Evolutionary conservation across 2,888 invertebrate species (phyloP), one percentile per base, ranked within the genome.

Genomic region (Penaeus monodon): DNA sequence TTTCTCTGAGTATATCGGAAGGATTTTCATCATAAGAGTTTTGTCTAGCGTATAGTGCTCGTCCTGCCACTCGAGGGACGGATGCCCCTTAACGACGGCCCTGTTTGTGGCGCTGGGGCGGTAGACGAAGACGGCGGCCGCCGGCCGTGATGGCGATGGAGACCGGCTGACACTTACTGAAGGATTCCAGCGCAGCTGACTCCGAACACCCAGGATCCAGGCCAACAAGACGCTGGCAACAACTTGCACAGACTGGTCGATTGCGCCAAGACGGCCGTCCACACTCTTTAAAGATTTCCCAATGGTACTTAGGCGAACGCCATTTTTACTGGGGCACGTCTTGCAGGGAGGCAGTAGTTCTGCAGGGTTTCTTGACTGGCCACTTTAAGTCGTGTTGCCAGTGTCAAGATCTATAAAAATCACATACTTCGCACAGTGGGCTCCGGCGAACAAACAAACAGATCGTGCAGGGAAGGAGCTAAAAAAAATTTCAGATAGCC

Each of bases 401-500:
- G 68, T 68, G 8, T 82, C n/a, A 38, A 78, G 63, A 63, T 82
- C 12, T 7, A 82, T 49, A 66, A 86, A 74, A 22, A 74, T 29
- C 27, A 82, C 63, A 81, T 77, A 82, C n/a, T 86, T 64, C 63
- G 65, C 17, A 64, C 86, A 86, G 10, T 68, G 14, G 20, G n/a
- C 8, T 57, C 20, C 38, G 49, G 24, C 6, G n/a, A 38, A 44
- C 81, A 81, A 49, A 70, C 78, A 38, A 86, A 86, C 38, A 86
- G 24, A 0, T 68, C 38, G 22, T 81, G 82, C 29, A 86, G 57
- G 27, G 77, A 20, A 70, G 77, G 82, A 44, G 86, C 77, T n/a
- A 86, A 78, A 64, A n/a, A n/a, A 82, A 86, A 14, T 66, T 77
- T n/a, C 86, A 81, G n/a, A 86, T 65, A 17, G n/a, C 78, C 27